Percentiles rank a stretch among this genome's conserved stretches.
phyloP scores from a whole-genome alignment of 2,888 invertebrate genomes.

The Spicauda simplicius region DNA sequence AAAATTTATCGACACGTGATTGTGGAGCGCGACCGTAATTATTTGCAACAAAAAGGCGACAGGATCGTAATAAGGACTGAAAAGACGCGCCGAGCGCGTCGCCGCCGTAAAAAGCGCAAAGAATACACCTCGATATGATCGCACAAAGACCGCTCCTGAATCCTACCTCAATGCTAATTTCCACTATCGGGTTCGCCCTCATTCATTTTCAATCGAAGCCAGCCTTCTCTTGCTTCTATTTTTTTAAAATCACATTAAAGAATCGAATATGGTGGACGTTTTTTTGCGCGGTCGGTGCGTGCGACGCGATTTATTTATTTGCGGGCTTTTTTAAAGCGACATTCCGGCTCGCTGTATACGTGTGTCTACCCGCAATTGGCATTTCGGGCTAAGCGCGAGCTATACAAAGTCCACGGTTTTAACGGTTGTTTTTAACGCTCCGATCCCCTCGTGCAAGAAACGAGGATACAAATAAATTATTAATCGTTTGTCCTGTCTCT shows the following conservation, averaged over 20 bases:
- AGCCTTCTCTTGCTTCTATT: constrained; percentile 79
- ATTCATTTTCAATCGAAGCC: constrained; percentile 85
- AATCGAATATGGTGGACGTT: constrained; percentile 83
- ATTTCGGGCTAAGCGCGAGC: constrained; percentile 83
- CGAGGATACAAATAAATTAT: constrained; percentile 84
- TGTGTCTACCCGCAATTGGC: constrained; percentile 85
- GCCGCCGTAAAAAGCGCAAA: constrained; percentile 83
- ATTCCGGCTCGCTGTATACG: constrained; percentile 84
- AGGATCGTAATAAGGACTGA: constrained; percentile 76
- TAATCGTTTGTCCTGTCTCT: constrained; percentile 86
- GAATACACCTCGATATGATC: constrained; percentile 85
- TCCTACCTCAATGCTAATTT: constrained; percentile 85
- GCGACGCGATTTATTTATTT: constrained; percentile 85
- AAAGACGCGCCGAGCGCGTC: constrained; percentile 67
- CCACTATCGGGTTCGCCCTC: constrained; percentile 84
- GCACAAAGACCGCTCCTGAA: constrained; percentile 84
- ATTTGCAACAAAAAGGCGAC: constrained; percentile 78
- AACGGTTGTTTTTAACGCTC: constrained; percentile 85
- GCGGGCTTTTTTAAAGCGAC: constrained; percentile 83
- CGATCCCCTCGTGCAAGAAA: constrained; percentile 77
- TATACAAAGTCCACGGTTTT: constrained; percentile 82
- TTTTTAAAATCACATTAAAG: constrained; percentile 84
- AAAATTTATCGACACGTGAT: constrained; percentile 54
- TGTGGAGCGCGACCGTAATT: constrained; percentile 70
- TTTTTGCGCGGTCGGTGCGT: constrained; percentile 77